Evolutionary conservation across 2,888 invertebrate genomes (phyloP), one percentile per base, ranked within the genome.

Genomic region (Leptopilina myrica): DNA sequence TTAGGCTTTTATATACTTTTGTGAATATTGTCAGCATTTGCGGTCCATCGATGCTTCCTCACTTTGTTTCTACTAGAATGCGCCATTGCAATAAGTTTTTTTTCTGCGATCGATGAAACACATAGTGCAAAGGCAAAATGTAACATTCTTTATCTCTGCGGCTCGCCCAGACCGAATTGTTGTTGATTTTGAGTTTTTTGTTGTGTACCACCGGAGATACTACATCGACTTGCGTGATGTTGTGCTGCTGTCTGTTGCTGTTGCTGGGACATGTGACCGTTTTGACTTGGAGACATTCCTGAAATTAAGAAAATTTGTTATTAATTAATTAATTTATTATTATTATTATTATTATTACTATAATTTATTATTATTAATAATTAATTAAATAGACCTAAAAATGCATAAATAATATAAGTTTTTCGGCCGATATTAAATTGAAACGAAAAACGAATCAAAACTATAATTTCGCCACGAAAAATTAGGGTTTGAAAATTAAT

Each of bases 221-320:
- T 89, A 81, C 92, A 92, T 80, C 90, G 91, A 83, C 92, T 92
- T 1, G 93, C 93, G 85, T 93, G 94, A 92, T 87, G 92, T 88
- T 89, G 91, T 78, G 89, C 81, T 80, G 88, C 85, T 80, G 84
- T 81, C 79, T 87, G 83, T 82, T 84, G 85, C 76, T 85, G 86
- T 77, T 84, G 84, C 75, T 83, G 81, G 66, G 86, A 81, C 62
- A 87, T 84, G 87, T 90, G 86, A 15, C 90, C 90, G 78, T 91
- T 91, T 80, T 92, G 92, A 80, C 89, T 92, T 65, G 92, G 92
- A 5, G 92, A 92, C 90, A 92, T 91, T n/a, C 92, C 92, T 92
- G 86, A n/a, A 81, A 84, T 40, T 9, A 43, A 43, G 4, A 43
- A 43, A 43, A 8, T 43, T 43, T 8, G 0, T 43, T 33, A 33